These are phyloP conservation scores for Lepidochrysops patricia DNA, from an alignment of 2,888 invertebrate genomes.

Conservation along the genomic window DNA sequence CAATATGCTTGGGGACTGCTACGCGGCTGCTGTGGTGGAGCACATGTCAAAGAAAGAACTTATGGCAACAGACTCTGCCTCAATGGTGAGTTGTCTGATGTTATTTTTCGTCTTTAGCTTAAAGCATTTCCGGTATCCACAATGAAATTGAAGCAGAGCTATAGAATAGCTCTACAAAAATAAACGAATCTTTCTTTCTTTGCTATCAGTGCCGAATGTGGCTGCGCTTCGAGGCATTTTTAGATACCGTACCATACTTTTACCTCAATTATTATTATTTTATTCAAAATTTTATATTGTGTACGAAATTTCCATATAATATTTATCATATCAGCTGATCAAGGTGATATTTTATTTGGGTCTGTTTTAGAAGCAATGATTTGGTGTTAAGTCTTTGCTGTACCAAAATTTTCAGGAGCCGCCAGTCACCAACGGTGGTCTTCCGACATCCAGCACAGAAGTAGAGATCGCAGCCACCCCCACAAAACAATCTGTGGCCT, in stretches of 20 bases:
- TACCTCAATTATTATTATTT: background rate
- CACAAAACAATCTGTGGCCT: slow-evolving; percentile 62
- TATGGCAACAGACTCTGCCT: slow-evolving; percentile 82
- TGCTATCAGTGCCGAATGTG: too few species aligned
- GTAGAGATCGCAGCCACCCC: slow-evolving; percentile 47
- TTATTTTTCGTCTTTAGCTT: background rate
- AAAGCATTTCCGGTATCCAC: too few species aligned
- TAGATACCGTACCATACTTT: too few species aligned
- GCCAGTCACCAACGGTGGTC: slow-evolving; percentile 62
- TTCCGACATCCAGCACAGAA: slow-evolving; percentile 64
- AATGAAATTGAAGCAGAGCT: too few species aligned
- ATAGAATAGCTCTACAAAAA: too few species aligned
- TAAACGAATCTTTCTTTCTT: too few species aligned
- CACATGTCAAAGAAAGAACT: slow-evolving; percentile 87
- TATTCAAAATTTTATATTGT: background rate
- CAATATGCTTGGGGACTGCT: slow-evolving; percentile 91
- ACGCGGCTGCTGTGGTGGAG: slow-evolving; percentile 89
- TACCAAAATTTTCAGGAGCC: slow-evolving; percentile 38
- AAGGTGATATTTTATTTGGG: too few species aligned
- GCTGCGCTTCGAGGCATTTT: too few species aligned
- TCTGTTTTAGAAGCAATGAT: background rate
- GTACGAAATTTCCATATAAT: too few species aligned
- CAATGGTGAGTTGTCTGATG: slow-evolving; percentile 37
- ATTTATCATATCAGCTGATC: too few species aligned
- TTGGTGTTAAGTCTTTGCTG: background rate